Evolutionary conservation across 2,797 vertebrate genomes (phyloP).

Genomic region (Anas acuta): DNA sequence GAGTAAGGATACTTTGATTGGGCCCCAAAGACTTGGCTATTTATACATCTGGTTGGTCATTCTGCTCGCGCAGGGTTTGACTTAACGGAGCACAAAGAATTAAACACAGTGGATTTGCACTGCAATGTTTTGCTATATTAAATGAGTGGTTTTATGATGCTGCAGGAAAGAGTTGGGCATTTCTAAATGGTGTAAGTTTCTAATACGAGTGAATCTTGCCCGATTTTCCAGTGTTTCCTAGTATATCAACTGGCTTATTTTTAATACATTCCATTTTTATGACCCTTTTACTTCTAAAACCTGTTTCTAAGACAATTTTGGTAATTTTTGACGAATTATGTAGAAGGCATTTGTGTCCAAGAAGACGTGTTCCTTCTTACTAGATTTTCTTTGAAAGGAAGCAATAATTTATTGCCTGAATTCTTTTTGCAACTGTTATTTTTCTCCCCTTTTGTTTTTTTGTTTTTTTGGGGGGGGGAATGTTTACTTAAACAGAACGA

Average conservation of each 20-base stretch:
- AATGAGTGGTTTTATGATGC: background rate
- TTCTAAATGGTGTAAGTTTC: background rate
- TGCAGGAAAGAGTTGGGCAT: background rate
- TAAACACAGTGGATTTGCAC: background rate
- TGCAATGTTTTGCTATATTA: background rate
- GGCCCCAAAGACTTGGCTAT: background rate
- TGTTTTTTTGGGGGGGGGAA: no score
- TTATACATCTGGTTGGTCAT: background rate
- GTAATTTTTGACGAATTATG: background rate
- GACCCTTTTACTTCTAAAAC: background rate
- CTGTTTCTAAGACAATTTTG: background rate
- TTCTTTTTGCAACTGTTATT: background rate
- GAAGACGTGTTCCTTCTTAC: background rate
- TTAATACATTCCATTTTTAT: background rate
- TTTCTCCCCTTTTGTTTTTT: background rate
- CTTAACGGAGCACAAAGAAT: background rate
- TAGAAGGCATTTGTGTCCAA: background rate
- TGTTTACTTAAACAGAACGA: background rate
- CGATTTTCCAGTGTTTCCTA: background rate
- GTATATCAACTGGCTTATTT: background rate
- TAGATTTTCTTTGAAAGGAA: background rate
- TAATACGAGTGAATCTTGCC: background rate
- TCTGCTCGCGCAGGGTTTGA: background rate
- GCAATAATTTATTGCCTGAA: background rate
- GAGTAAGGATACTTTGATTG: background rate